Percentiles rank a stretch among this genome's conserved stretches.
Conservation (phyloP, 2,888 invertebrate genomes). For the Eurytoma adleriae region DNA sequence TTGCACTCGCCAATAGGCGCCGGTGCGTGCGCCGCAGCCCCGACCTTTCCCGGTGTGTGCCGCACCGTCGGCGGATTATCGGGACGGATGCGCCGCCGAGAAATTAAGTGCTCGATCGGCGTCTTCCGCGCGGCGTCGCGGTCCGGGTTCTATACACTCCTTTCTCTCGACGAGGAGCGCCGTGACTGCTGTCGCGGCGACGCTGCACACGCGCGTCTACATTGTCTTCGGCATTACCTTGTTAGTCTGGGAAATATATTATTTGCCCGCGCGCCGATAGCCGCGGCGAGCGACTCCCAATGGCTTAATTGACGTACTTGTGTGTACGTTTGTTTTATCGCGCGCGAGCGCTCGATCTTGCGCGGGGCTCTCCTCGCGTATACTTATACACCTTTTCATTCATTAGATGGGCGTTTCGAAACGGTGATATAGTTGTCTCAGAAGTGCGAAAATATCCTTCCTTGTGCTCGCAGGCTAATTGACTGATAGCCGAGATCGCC, state of each 20-base stretch:
- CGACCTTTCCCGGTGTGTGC: conserved; percentile 30
- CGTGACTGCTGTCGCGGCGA: conserved; percentile 35
- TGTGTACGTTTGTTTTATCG: conserved; percentile 22
- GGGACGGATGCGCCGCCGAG: conserved; percentile 18
- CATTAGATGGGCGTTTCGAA: not conserved
- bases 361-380: not conserved
- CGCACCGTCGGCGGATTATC: not conserved
- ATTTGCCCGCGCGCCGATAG: not conserved
- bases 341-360: not conserved
- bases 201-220: conserved; percentile 1
- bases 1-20: conserved; percentile 4
- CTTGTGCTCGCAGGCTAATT: too few relatives aligned
- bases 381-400: not conserved
- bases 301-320: conserved; percentile 40
- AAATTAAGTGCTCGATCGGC: conserved; percentile 7
- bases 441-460: not conserved
- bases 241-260: conserved; percentile 50
- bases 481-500: too few relatives aligned
- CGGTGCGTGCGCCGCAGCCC: not conserved
- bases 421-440: not conserved
- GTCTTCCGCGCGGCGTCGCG: not conserved
- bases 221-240: conserved; percentile 50
- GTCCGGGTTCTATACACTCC: not conserved
- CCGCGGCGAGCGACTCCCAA: conserved; percentile 22
- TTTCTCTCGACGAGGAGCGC: not conserved